These are phyloP conservation scores for Pocillopora verrucosa DNA, from an alignment of 64 coral and sea anemone genomes.

Conservation along the genomic window DNA sequence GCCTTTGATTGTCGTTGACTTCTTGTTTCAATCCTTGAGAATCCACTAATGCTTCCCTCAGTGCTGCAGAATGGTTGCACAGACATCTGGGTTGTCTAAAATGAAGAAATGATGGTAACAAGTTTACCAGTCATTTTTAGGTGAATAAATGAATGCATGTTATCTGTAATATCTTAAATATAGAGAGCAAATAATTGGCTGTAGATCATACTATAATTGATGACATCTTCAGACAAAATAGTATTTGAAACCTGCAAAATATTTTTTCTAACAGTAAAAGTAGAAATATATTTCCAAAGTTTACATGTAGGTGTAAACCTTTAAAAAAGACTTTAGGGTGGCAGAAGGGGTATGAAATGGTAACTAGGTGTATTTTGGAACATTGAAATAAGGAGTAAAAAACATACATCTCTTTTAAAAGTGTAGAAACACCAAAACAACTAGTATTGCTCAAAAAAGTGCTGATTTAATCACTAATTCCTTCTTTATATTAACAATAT, in stretches of 20 bases:
- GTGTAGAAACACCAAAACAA: not conserved
- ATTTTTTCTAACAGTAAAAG: too few species aligned
- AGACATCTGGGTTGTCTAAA: slow-evolving; percentile 38
- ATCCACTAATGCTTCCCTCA: slow-evolving; percentile 75
- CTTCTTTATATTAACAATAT: too few species aligned
- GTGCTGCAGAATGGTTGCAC: slow-evolving; percentile 28
- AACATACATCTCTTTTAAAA: not conserved
- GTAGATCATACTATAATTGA: too few species aligned
- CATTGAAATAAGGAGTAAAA: not conserved
- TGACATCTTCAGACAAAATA: too few species aligned
- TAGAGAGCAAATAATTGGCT: too few species aligned
- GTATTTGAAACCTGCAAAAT: too few species aligned
- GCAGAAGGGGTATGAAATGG: too few species aligned
- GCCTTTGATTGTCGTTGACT: slow-evolving; percentile 46
- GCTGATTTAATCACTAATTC: not conserved
- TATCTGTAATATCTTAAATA: too few species aligned
- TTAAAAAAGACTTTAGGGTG: too few species aligned
- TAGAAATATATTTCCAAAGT: too few species aligned
- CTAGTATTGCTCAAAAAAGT: not conserved
- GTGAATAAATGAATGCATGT: not conserved
- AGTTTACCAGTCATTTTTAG: not conserved
- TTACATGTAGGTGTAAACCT: too few species aligned
- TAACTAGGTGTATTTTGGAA: not conserved
- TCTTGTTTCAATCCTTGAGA: slow-evolving; percentile 83
- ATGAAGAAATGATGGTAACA: not conserved